Conservation (phyloP, 1,140 invertebrate species). For the Nylanderia fulva region DNA sequence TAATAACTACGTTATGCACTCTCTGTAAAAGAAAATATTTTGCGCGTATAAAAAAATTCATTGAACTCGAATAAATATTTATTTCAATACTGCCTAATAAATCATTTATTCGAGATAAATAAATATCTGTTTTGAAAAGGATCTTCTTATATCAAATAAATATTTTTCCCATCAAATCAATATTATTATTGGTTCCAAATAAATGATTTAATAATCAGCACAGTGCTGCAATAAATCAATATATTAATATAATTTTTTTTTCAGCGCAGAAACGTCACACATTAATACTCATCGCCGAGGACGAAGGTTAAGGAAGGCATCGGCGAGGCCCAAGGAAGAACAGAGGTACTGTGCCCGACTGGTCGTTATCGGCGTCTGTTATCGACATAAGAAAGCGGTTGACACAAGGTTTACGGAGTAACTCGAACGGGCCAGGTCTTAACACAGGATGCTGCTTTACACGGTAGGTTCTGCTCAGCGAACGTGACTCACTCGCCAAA, state of each 20-base stretch:
- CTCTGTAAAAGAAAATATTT: background rate
- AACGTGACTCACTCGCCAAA: constrained; percentile 31
- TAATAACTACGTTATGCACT: background rate
- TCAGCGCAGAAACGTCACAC: background rate
- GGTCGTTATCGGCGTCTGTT: constrained; percentile 71
- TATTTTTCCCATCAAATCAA: too few relatives aligned
- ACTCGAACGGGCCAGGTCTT: constrained; percentile 64
- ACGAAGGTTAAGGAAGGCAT: constrained; percentile 42
- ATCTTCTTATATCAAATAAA: too few relatives aligned
- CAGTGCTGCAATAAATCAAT: too few relatives aligned
- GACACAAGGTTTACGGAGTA: constrained; percentile 75
- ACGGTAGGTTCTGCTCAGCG: constrained; percentile 62
- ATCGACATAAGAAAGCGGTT: constrained; percentile 75
- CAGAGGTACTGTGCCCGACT: constrained; percentile 22
- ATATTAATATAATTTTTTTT: too few relatives aligned
- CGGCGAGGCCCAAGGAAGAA: constrained; percentile 17
- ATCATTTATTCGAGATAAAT: too few relatives aligned
- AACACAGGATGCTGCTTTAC: constrained; percentile 42
- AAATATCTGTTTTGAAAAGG: too few relatives aligned
- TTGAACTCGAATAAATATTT: too few relatives aligned
- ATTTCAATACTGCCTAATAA: too few relatives aligned
- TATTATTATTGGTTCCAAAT: too few relatives aligned
- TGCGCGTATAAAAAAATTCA: too few relatives aligned
- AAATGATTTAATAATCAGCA: too few relatives aligned
- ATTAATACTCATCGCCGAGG: constrained; percentile 29